Evolutionary conservation across 2,888 invertebrate species (phyloP).

Genomic region (Brenthis hecate): DNA sequence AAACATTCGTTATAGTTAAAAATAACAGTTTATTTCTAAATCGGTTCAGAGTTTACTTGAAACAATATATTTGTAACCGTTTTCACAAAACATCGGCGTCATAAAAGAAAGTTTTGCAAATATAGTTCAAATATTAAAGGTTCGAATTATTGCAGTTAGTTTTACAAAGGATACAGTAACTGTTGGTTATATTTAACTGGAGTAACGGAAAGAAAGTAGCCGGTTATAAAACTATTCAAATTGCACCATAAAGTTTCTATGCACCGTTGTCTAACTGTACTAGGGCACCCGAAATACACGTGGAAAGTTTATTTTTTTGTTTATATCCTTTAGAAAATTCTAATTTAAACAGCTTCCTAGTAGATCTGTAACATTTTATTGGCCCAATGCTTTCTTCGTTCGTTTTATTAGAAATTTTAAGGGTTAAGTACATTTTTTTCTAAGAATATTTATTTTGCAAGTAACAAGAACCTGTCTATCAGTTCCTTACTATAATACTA

Average conservation of each 20-base stretch:
- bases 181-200: conserved; percentile 67
- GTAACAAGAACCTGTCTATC: no score
- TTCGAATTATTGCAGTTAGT: conserved; percentile 24
- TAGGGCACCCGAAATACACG: conserved; percentile 34
- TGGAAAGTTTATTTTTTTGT: conserved; percentile 27
- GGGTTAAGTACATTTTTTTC: background rate
- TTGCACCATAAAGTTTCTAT: conserved; percentile 46
- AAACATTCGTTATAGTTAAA: conserved; percentile 1
- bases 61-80: conserved; percentile 8
- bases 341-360: background rate
- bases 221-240: conserved; percentile 47
- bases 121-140: conserved; percentile 26
- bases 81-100: conserved; percentile 19
- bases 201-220: conserved; percentile 54
- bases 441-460: background rate
- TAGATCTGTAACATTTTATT: conserved; percentile 7
- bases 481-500: no score
- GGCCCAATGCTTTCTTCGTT: background rate
- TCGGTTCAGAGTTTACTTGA: conserved; percentile 9
- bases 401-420: background rate
- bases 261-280: conserved; percentile 45
- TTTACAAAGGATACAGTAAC: conserved; percentile 37
- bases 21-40: background rate
- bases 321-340: conserved; percentile 8
- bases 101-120: conserved; percentile 34